Evolutionary conservation across 2,113 vertebrate species (phyloP).

Genomic region (Entomyzon cyanotis): DNA sequence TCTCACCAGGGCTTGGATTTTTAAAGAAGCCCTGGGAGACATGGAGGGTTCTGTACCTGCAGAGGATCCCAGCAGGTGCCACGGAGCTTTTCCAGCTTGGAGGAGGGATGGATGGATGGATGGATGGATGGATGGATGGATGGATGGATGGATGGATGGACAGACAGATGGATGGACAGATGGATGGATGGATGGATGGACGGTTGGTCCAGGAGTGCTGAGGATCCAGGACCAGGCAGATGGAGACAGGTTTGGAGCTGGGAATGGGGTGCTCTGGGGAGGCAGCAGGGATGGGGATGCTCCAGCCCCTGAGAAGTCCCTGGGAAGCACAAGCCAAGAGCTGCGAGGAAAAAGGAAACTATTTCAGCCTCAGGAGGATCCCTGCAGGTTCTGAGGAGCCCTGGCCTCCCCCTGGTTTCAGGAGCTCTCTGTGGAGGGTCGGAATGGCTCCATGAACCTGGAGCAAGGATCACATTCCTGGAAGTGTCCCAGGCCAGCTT

Average conservation of each 20-base stretch:
- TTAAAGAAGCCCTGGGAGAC: background rate
- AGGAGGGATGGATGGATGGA: background rate
- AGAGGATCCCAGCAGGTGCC: background rate
- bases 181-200: background rate
- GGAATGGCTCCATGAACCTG: background rate
- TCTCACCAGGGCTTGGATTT: conserved; percentile 7
- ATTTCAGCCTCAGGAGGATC: background rate
- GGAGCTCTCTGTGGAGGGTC: background rate
- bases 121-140: background rate
- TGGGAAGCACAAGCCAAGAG: background rate
- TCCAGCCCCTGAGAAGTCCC: background rate
- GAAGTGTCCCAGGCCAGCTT: background rate
- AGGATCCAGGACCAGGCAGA: background rate
- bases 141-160: background rate
- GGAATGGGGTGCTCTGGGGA: background rate
- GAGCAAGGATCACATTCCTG: background rate
- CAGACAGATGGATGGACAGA: too few relatives aligned
- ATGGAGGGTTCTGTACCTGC: background rate
- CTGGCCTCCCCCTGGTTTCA: background rate
- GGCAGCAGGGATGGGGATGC: background rate
- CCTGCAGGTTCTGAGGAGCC: background rate
- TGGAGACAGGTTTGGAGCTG: background rate
- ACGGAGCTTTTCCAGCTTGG: background rate
- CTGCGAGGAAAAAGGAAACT: background rate
- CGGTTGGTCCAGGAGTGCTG: background rate